Percentiles rank a stretch among this genome's conserved stretches.
Conservation (phyloP, 2,113 vertebrate species). For the Lutjanus erythropterus region DNA sequence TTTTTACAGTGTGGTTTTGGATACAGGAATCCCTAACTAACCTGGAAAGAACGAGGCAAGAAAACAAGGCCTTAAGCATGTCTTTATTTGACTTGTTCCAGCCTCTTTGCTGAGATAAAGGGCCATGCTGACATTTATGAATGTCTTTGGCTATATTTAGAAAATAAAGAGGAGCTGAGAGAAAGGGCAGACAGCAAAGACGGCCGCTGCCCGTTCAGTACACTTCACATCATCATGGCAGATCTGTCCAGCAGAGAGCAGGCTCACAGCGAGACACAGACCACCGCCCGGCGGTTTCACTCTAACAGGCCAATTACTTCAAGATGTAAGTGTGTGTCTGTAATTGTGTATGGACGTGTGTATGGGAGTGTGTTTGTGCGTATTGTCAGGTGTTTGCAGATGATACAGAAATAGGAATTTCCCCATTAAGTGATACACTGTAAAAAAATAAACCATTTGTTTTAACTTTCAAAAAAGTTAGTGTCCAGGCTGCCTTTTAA, state of each 20-base stretch:
- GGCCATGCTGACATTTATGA: constrained; percentile 50
- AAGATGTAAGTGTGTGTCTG: constrained; percentile 47
- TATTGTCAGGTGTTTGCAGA: constrained; percentile 20
- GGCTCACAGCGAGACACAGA: constrained; percentile 58
- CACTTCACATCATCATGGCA: constrained; percentile 50
- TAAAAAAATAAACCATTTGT: too few relatives aligned
- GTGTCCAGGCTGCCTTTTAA: too few relatives aligned
- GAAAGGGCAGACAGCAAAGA: constrained; percentile 20
- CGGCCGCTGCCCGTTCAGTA: constrained; percentile 28
- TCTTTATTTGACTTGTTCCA: constrained; percentile 36
- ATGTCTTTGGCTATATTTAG: constrained; percentile 49
- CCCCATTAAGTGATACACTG: neutral
- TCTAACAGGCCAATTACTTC: constrained; percentile 57
- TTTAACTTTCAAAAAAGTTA: too few relatives aligned
- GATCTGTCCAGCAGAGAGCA: constrained; percentile 75
- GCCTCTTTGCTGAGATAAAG: constrained; percentile 25
- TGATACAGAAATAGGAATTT: neutral
- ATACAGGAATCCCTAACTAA: constrained; percentile 17
- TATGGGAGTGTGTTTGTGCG: neutral
- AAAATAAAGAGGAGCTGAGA: constrained; percentile 29
- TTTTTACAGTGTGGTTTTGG: too few relatives aligned
- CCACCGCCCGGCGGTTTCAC: constrained; percentile 41
- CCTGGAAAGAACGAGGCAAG: constrained; percentile 1
- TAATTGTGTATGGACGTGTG: neutral
- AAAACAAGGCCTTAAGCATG: constrained; percentile 14